These are phyloP conservation scores for Machimus rusticus DNA, from an alignment of 2,888 invertebrate species.

Conservation along the genomic window DNA sequence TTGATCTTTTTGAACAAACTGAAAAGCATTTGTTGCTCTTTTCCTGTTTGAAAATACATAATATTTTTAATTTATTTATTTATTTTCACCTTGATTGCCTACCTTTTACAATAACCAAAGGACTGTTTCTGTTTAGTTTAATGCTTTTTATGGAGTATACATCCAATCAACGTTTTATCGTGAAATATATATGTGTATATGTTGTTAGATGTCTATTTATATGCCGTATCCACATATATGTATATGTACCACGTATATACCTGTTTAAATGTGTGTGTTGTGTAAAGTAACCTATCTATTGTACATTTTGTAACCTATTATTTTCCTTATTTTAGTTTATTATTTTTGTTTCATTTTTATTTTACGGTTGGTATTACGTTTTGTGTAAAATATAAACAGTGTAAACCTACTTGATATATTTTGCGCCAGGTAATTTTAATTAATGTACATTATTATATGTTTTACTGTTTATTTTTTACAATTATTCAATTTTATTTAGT, in stretches of 20 bases:
- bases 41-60: not conserved
- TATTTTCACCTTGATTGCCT: not conserved
- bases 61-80: not conserved
- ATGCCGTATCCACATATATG: conserved; percentile 9
- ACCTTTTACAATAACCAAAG: not conserved
- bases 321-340: not conserved
- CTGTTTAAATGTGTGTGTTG: conserved; percentile 40
- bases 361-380: not conserved
- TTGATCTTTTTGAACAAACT: conserved; percentile 21
- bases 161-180: conserved; percentile 13
- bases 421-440: not conserved
- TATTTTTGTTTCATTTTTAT: not conserved
- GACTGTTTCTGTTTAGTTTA: not conserved
- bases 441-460: not conserved
- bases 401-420: not conserved
- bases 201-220: conserved; percentile 18
- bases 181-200: conserved; percentile 21
- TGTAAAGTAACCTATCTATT: conserved; percentile 38
- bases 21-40: conserved; percentile 21
- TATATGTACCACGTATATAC: conserved; percentile 10
- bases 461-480: not conserved
- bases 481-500: not conserved
- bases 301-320: not conserved
- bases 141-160: conserved; percentile 20
- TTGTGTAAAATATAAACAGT: not conserved